Evolutionary conservation across 2,797 vertebrate species (phyloP), one percentile per base, ranked within the genome.

Genomic region (Acanthurus leucopareius): DNA sequence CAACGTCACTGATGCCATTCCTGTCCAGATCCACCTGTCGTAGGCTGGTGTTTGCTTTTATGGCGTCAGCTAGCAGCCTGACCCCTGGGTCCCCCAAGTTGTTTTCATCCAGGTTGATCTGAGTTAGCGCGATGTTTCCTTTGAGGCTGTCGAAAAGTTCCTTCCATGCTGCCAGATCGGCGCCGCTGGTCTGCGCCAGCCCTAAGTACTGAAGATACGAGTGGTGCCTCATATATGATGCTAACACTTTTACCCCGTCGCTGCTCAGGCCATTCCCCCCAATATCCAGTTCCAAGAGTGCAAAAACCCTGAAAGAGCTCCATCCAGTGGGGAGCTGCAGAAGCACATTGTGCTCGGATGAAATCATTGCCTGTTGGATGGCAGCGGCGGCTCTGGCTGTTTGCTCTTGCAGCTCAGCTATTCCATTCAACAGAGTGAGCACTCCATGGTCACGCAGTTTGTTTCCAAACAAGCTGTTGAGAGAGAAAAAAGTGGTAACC

Each of bases 401-500:
- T 82, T 92, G 91, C 40, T 92, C 90, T 75, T 95, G 93, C 63
- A 96, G 89, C 70, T 94, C 94, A 11, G 90, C 94, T 17, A 96
- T 65, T 48, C 95, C 96, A 15, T 53, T 92, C 78, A 96, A 58
- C 71, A 97, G 86, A 44, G 88, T 87, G 75, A 90, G 79, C 67
- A 93, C 76, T 28, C 96, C 96, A n/a, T 92, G 85, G 87, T 96
- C 95, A 10, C 95, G 94, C 57, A 97, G 83, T 70, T 89, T 92
- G 88, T 97, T 97, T 74, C 96, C 96, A 90, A 96, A 96, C 84
- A 97, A 89, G 82, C 96, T 97, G 86, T 2, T 68, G 53, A 83
- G 59, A 82, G 35, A 88, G 54, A 25, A 40, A 68, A 68, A 19
- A 28, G 20, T 44, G 28, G 51, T 73, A 28, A 75, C 62, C 42